Conservation (phyloP, 1,140 invertebrate species). For the Acromyrmex charruanus region DNA sequence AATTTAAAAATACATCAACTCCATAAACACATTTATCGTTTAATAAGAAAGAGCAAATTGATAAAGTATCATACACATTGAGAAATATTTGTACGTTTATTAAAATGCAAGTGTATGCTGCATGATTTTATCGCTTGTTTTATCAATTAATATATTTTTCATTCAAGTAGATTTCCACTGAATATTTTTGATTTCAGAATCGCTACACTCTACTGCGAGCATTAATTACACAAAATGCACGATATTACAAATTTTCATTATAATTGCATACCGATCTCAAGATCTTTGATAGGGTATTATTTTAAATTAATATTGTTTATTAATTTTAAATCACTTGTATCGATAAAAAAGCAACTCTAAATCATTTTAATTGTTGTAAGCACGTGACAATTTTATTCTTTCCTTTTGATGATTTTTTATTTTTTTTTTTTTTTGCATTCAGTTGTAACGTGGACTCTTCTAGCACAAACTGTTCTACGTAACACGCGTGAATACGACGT, state of each 20-base stretch:
- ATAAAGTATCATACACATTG: neutral
- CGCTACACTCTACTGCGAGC: conserved; percentile 5
- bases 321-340: neutral
- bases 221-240: neutral
- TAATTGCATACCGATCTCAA: neutral
- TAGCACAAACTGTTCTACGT: neutral
- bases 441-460: neutral
- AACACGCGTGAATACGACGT: neutral
- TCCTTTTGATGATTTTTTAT: neutral
- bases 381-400: neutral
- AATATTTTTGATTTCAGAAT: neutral
- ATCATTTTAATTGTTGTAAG: neutral
- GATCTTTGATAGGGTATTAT: neutral
- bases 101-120: neutral
- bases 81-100: neutral
- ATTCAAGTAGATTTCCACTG: neutral
- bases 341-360: neutral
- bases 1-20: neutral
- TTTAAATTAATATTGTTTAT: neutral
- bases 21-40: neutral
- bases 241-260: neutral
- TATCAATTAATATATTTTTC: conserved; percentile 22
- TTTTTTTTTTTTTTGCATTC: neutral
- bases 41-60: neutral
- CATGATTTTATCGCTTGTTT: conserved; percentile 7